Evolutionary conservation across 2,797 vertebrate species (phyloP).

Genomic region (Numenius phaeopus): DNA sequence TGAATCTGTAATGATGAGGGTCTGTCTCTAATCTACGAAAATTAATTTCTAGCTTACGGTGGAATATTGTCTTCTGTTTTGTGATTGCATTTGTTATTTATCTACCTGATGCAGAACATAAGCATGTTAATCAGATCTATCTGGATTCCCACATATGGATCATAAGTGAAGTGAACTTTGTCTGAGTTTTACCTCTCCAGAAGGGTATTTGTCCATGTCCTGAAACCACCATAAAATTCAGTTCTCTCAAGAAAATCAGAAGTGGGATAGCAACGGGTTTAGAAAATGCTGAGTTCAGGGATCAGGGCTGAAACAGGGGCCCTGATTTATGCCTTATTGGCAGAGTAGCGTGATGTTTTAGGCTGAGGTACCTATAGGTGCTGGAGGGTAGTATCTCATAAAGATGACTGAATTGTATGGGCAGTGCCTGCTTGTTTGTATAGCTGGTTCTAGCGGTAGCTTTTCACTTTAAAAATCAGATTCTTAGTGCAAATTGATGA

Average conservation of each 20-base stretch:
- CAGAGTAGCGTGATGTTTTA: background rate
- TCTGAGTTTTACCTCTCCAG: background rate
- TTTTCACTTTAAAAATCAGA: background rate
- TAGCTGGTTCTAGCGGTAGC: background rate
- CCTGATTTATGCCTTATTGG: background rate
- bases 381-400: background rate
- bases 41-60: background rate
- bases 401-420: background rate
- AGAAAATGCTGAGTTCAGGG: background rate
- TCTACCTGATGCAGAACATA: background rate
- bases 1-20: background rate
- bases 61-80: background rate
- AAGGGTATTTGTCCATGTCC: background rate
- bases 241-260: background rate
- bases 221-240: background rate
- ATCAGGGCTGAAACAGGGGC: background rate
- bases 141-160: background rate
- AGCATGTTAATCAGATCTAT: background rate
- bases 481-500: constrained; percentile 20
- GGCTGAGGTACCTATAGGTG: background rate
- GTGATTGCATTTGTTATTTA: background rate
- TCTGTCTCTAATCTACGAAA: background rate
- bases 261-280: background rate
- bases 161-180: background rate
- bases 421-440: background rate